These are phyloP conservation scores for Camponotus floridanus DNA, from an alignment of 1,140 invertebrate species.

Conservation along the genomic window DNA sequence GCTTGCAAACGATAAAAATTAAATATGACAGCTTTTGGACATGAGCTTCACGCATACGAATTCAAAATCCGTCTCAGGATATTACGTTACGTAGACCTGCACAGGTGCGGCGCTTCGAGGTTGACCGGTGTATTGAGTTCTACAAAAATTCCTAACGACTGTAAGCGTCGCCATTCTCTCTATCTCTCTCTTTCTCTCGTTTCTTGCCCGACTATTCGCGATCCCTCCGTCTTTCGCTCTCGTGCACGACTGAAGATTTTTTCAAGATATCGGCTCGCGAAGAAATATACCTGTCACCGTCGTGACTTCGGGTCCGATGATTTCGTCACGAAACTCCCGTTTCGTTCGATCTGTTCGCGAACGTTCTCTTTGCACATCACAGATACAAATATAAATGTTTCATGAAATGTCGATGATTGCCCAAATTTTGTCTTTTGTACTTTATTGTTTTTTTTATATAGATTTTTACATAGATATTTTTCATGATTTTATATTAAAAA, in stretches of 20 bases:
- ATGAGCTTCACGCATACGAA: background rate
- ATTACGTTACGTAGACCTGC: slow-evolving; percentile 66
- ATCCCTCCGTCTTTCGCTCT: slow-evolving; percentile 14
- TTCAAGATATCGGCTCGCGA: slow-evolving; percentile 55
- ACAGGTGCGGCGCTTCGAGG: slow-evolving; percentile 76
- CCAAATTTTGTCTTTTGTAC: background rate
- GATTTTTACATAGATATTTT: background rate
- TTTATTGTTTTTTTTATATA: background rate
- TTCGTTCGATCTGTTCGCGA: slow-evolving; percentile 2
- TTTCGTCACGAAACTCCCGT: slow-evolving; percentile 66
- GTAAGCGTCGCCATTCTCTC: slow-evolving; percentile 63
- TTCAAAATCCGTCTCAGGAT: slow-evolving; percentile 72
- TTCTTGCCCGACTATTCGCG: slow-evolving; percentile 12
- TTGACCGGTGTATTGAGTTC: slow-evolving; percentile 77
- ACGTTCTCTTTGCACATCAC: slow-evolving; percentile 12
- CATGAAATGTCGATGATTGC: background rate
- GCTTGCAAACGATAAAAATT: background rate
- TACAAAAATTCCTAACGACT: slow-evolving; percentile 75
- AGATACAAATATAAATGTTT: background rate
- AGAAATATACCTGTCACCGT: slow-evolving; percentile 59
- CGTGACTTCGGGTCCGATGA: slow-evolving; percentile 46
- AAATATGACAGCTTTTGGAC: background rate
- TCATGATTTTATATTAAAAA: background rate
- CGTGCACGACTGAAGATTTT: slow-evolving; percentile 44
- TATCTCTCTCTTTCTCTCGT: slow-evolving; percentile 5